phyloP scores from a whole-genome alignment of 2,113 vertebrate species.

The Sminthopsis crassicaudata region DNA sequence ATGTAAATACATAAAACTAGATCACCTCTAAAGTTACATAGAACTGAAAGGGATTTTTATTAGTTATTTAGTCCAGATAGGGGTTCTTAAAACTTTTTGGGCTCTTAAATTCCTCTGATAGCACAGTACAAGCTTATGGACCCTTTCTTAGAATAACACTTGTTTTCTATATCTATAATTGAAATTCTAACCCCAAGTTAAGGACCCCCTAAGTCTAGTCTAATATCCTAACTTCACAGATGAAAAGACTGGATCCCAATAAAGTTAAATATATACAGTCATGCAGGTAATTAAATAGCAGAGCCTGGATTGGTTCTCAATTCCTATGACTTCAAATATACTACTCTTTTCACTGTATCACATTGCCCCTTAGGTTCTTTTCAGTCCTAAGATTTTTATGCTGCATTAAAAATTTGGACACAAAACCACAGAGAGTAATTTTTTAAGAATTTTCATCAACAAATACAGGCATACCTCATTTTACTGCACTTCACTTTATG shows the following conservation, averaged over 20 bases:
- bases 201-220: too few species aligned
- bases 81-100: background rate
- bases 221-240: too few species aligned
- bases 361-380: background rate
- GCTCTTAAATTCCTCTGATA: background rate
- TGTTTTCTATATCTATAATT: background rate
- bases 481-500: background rate
- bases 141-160: background rate
- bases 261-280: background rate
- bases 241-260: background rate
- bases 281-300: background rate
- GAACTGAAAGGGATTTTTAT: background rate
- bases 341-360: background rate
- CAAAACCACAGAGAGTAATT: background rate
- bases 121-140: background rate
- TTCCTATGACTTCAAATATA: background rate
- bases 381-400: background rate
- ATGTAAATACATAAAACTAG: conserved; percentile 19
- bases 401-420: background rate
- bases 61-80: background rate
- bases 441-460: background rate
- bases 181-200: background rate
- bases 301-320: background rate
- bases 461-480: background rate
- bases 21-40: background rate